Base-by-base conservation (phyloP, 2,888 invertebrate species). In the Adelognathus sp. region DNA sequence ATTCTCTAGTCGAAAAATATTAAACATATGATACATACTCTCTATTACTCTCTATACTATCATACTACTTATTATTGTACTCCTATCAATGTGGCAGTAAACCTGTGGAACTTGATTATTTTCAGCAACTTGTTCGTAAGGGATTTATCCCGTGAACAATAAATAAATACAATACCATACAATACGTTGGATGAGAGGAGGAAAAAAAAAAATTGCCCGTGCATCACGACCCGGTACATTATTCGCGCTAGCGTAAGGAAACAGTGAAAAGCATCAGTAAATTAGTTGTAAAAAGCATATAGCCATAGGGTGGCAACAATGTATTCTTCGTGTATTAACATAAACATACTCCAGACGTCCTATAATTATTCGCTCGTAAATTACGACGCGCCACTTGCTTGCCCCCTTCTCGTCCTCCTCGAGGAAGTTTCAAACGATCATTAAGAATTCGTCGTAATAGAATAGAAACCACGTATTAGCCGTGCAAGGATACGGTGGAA, bases 291-390 rank as follows among this genome's bases (percentile, higher is more conserved):
- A 46, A 46, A 46, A 9, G 46, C 21, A 46, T 21, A 9, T n/a
- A n/a, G 4, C 11, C 3, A 18, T 46, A 54, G 58, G 33, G 69
- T 70, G 69, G 52, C 64, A 46, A 41, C 29, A 74, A 70, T 70
- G 64, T 70, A n/a, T 75, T 75, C 75, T 67, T 50, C 56, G 61
- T 18, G 27, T 71, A 71, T 75, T 75, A 79, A 56, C 79, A 79
- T 67, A 67, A 72, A 63, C 56, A 67, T 56, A 72, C 27, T 39
- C 14, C 54, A 50, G 50, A 56, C 61, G 50, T 69, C 63, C 63
- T 58, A 67, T 67, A 79, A 79, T 79, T 79, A 79, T 79, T 72
- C 79, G 75, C 41, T 79, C 79, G 72, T 79, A 79, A 79, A 76
- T 54, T 72, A 50, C 71, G 67, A 63, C 29, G 50, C 56, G 56